phyloP scores from a whole-genome alignment of 2,888 invertebrate species.

The Sturmia bella region DNA sequence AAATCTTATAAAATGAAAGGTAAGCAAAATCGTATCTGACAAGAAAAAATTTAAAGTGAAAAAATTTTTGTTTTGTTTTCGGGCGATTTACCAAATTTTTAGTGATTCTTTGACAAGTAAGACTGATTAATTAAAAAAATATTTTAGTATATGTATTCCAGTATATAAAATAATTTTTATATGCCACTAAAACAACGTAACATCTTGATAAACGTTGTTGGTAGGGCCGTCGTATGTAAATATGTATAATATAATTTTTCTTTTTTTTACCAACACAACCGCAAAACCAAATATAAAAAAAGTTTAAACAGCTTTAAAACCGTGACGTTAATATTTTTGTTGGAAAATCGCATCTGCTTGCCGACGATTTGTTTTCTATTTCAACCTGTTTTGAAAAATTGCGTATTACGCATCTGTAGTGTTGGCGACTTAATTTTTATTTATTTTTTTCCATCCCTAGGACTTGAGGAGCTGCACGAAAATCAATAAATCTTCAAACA shows the following conservation, averaged over 20 bases:
- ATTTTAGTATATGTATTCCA: constrained; percentile 1
- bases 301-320: constrained; percentile 41
- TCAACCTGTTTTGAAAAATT: constrained; percentile 19
- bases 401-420: constrained; percentile 19
- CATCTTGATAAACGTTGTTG: constrained; percentile 26
- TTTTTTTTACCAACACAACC: constrained; percentile 28
- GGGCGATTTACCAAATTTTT: constrained; percentile 67
- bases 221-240: constrained; percentile 29
- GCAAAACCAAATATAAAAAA: too few species aligned
- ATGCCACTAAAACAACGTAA: constrained; percentile 27
- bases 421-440: constrained; percentile 12
- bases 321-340: constrained; percentile 57
- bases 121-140: constrained; percentile 20
- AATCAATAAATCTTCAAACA: constrained; percentile 22
- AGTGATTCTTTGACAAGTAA: constrained; percentile 58
- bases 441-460: too few species aligned
- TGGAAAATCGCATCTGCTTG: constrained; percentile 41
- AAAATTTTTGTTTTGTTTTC: not conserved
- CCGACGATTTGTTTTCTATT: constrained; percentile 17
- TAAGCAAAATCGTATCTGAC: constrained; percentile 45
- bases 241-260: constrained; percentile 18
- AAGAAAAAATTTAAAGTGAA: constrained; percentile 32
- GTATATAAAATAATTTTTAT: constrained; percentile 31
- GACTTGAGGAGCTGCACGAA: not conserved
- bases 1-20: constrained; percentile 53